Conservation (phyloP, 2,888 invertebrate species). For the Flabesymbios commensalis region DNA sequence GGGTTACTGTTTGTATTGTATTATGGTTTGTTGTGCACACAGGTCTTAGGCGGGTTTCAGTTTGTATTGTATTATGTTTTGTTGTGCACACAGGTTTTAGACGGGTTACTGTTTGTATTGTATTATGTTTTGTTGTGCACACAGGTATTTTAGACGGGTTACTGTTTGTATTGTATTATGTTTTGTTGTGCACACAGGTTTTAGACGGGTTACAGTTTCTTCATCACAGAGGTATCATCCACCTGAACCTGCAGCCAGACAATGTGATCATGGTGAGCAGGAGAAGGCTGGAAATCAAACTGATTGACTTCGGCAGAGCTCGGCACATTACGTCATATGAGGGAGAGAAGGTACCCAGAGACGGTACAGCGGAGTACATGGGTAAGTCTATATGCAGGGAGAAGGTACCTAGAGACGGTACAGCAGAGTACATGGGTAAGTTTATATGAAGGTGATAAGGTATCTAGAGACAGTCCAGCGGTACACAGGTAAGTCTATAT, state of each 20-base stretch:
- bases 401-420: background rate
- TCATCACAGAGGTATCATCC: conserved; percentile 80
- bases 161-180: background rate
- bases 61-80: too few species aligned
- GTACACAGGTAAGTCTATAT: conserved; percentile 56
- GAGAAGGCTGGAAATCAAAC: conserved; percentile 69
- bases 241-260: conserved; percentile 75
- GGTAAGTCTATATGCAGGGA: too few species aligned
- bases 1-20: too few species aligned
- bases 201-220: conserved; percentile 87
- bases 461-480: conserved; percentile 41
- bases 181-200: conserved; percentile 21
- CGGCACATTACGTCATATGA: conserved; percentile 61
- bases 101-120: too few species aligned
- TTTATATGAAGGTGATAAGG: conserved; percentile 43
- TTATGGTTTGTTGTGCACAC: too few species aligned
- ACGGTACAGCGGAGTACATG: conserved; percentile 55
- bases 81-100: too few species aligned
- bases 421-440: background rate
- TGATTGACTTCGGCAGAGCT: conserved; percentile 89
- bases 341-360: conserved; percentile 39
- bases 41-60: too few species aligned
- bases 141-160: background rate
- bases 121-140: background rate
- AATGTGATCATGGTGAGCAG: conserved; percentile 88